Base-by-base conservation (phyloP, 1,140 invertebrate genomes). In the Spodoptera frugiperda region DNA sequence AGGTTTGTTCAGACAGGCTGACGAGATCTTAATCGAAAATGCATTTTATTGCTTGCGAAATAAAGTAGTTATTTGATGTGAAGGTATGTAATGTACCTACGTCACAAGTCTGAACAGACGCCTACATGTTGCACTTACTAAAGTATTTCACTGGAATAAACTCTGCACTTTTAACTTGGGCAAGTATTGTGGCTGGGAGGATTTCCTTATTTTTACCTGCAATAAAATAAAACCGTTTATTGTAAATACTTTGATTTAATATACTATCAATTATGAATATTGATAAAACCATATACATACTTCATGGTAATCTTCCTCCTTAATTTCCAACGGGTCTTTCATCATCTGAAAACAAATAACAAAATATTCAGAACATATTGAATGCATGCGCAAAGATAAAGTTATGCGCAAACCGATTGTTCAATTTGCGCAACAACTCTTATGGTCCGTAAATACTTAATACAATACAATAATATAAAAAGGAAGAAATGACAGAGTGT, bases 101-200 rank as follows among this genome's bases (percentile, higher is more conserved):
- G 11, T 15, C 57, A 9, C 33, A n/a, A 44, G 57, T 61, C 57
- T 17, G 57, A 11, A 30, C 48, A 39, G 33, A 71, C 67, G 30
- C 33, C 54, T 15, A 55, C 30, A 33, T 44, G 57, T 39, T 44
- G 67, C 67, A 21, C 25, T 39, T 6, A 59, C 44, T 21, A 61
- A n/a, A 51, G 9, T 30, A 57, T 78, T 70, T 93, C 90, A 93
- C 84, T 92, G 91, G 80, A 93, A 93, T 82, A 92, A 82, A 84
- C 87, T 91, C 77, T 88, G 88, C 78, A 92, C 84, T 87, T 92
- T 93, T 77, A 93, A 53, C 78, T 93, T 93, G 25, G 91, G 87
- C 78, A 89, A 79, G 79, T 87, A 91, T 53, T 91, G 91, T 12
- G 90, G 88, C 30, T 85, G 84, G 54, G 87, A 83, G 54, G 87